Base-by-base conservation (phyloP, 2,113 vertebrate species). In the Ceratotherium simum region DNA sequence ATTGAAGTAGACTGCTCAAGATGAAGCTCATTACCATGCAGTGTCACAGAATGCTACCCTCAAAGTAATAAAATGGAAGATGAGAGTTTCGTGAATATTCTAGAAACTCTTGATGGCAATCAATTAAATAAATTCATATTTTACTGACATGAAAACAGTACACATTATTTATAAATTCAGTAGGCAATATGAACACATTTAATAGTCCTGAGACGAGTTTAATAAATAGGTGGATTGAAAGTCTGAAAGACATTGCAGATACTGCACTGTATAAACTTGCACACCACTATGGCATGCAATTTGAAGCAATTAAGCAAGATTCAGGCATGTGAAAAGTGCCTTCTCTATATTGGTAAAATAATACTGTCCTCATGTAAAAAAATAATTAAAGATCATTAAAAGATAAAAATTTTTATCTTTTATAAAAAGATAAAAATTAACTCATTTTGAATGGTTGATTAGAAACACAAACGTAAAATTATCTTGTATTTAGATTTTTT, bases 81-180 rank as follows among this genome's bases (percentile, higher is more conserved):
- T 87, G 64, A 93, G 56, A 95, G 84, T 93, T 78, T 54, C 54
- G 75, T 83, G 86, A 82, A 67, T 95, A 78, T 70, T 88, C 58
- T 91, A 64, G 73, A 95, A 92, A 89, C 2, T 20, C 27, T 87
- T 92, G 27, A 95, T 91, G 3, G 58, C 16, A 84, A 94, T 62
- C 87, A 51, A 12, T 83, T 42, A 93, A 89, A 81, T 91, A 91
- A 84, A 95, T 90, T 90, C 6, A 72, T 75, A 85, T 86, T 80
- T 75, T 81, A 75, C 51, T 48, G 67, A 73, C 62, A 82, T 39
- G 16, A 17, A 78, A 75, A 94, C 83, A 13, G 25, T 56, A 69
- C 23, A 86, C 3, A 87, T 75, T 78, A 82, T 95, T 91, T 90
- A 81, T 46, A 84, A 83, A 93, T 33, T 48, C 73, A 90, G 39